Conservation (phyloP, 1,140 invertebrate species). For the Aricia agestis region DNA sequence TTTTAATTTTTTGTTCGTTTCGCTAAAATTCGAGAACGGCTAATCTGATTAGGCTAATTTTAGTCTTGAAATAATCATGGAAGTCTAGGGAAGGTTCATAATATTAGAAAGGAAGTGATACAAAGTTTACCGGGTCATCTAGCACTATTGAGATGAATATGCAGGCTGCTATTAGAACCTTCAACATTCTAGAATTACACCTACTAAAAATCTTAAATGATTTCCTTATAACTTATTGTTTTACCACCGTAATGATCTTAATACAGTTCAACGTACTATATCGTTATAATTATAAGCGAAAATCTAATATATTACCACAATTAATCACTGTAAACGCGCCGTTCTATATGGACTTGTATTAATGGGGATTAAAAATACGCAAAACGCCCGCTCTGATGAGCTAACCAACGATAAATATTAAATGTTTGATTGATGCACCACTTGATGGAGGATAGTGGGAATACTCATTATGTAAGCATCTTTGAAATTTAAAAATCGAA, state of each 20-base stretch:
- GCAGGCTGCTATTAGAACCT: too few relatives aligned
- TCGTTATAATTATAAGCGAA: slow-evolving; percentile 4
- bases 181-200: too few relatives aligned
- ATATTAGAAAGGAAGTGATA: too few relatives aligned
- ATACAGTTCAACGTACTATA: neutral
- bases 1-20: too few relatives aligned
- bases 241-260: neutral
- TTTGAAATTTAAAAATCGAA: neutral
- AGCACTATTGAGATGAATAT: too few relatives aligned
- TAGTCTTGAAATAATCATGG: too few relatives aligned
- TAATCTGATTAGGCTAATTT: too few relatives aligned
- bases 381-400: slow-evolving; percentile 33
- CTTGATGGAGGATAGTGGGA: neutral
- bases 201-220: too few relatives aligned
- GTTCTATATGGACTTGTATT: slow-evolving; percentile 50
- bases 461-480: neutral
- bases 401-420: slow-evolving; percentile 9
- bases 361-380: slow-evolving; percentile 60
- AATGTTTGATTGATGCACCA: slow-evolving; percentile 12
- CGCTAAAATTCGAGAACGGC: too few relatives aligned
- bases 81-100: too few relatives aligned
- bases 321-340: slow-evolving; percentile 21
- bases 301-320: slow-evolving; percentile 8
- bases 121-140: too few relatives aligned
- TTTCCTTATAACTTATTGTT: too few relatives aligned